Conservation (phyloP, 2,888 invertebrate genomes). For the Drosophila recens region DNA sequence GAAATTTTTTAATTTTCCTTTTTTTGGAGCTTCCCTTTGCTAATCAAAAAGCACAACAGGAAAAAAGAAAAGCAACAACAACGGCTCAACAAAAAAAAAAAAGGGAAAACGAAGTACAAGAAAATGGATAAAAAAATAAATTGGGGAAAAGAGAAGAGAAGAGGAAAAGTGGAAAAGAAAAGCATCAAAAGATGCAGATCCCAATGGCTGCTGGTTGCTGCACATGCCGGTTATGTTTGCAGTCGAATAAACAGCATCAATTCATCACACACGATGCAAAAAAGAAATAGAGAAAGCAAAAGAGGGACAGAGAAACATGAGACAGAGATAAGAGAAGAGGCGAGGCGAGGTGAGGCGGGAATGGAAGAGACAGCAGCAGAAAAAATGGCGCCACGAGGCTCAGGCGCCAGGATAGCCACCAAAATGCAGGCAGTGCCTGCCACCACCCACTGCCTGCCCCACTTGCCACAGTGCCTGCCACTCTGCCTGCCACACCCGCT, state of each 20-base stretch:
- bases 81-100: not conserved
- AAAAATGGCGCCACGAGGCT: constrained; percentile 77
- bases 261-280: constrained; percentile 69
- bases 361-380: constrained; percentile 32
- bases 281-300: constrained; percentile 5
- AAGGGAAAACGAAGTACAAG: not conserved
- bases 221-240: constrained; percentile 74
- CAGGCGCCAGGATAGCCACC: constrained; percentile 42
- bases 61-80: constrained; percentile 39
- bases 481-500: not conserved
- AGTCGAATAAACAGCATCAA: constrained; percentile 80
- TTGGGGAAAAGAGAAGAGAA: constrained; percentile 2
- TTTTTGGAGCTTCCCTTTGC: constrained; percentile 55
- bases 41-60: constrained; percentile 76
- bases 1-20: constrained; percentile 57
- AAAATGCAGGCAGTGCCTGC: constrained; percentile 44
- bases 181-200: constrained; percentile 46
- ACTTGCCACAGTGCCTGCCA: not conserved
- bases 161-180: constrained; percentile 7
- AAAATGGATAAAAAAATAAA: constrained; percentile 10
- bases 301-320: not conserved
- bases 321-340: not conserved
- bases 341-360: not conserved
- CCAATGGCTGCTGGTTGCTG: constrained; percentile 43
- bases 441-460: not conserved